phyloP scores from a whole-genome alignment of 2,797 vertebrate genomes.

The Hippocampus kuda region DNA sequence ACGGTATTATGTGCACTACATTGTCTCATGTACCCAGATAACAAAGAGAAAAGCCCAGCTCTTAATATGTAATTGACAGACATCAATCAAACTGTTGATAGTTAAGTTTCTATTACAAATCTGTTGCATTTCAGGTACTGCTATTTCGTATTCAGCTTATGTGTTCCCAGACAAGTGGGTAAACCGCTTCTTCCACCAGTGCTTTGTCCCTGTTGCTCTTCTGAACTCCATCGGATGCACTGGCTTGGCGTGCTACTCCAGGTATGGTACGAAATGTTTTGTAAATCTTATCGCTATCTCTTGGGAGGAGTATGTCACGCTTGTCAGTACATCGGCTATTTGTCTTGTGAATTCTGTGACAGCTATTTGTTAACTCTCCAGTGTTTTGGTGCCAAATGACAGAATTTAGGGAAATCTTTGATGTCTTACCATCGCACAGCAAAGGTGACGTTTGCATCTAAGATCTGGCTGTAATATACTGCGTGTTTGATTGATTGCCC shows the following conservation, averaged over 20 bases:
- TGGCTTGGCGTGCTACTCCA: constrained; percentile 81
- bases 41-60: not conserved
- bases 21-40: not conserved
- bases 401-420: not conserved
- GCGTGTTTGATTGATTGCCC: not conserved
- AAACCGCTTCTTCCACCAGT: constrained; percentile 68
- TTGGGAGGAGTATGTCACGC: not conserved
- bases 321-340: not conserved
- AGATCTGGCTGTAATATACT: not conserved
- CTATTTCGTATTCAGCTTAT: constrained; percentile 82
- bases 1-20: not conserved
- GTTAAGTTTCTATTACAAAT: not conserved
- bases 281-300: not conserved
- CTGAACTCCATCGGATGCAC: constrained; percentile 75
- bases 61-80: not conserved
- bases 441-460: not conserved
- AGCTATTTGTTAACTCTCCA: not conserved
- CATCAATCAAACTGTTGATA: not conserved
- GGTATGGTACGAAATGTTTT: constrained; percentile 59
- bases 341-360: not conserved
- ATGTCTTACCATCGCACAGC: not conserved
- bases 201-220: constrained; percentile 69
- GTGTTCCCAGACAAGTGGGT: constrained; percentile 76
- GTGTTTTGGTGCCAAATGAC: not conserved
- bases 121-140: constrained; percentile 69